Evolutionary conservation across 2,888 invertebrate genomes (phyloP), one percentile per base, ranked within the genome.

Genomic region (Nemapogon koenigi): DNA sequence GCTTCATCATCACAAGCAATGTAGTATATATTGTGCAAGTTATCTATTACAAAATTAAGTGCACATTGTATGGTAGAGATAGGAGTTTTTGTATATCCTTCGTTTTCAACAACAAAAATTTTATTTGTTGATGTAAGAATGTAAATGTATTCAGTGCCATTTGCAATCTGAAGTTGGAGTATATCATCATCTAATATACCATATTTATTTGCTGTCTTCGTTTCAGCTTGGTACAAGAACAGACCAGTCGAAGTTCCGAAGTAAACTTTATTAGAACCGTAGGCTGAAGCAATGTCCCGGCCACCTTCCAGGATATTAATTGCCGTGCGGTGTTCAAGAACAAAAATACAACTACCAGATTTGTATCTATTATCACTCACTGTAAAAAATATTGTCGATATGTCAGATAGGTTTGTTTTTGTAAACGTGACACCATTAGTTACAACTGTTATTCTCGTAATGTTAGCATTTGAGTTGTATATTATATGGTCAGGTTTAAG

Each of bases 231-330:
- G 14, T 67, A 70, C 43, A 56, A 59, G 37, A 65, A 70, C 0
- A 70, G 41, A 0, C 70, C 70, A 10, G 66, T 60, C 49, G 46
- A 59, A 0, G 61, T 53, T 1, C 68, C 70, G 22, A 71, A 63
- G 33, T 62, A 70, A 14, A 70, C 51, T 40, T 40, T 57, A 0
- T 63, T 62, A 0, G 43, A 43, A 4, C 60, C 53, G 8, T 65
- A 69, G 30, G 65, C 68, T 2, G 64, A 55, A 2, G 69, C 69
- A 0, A 63, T 49, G 28, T 71, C 71, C 38, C 66, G 50, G 0
- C 71, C 70, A 1, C 69, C 69, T 54, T 69, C 69, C 2, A 71
- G 43, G 0, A n/a, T n/a, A n/a, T n/a, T n/a, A n/a, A n/a, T n/a
- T n/a, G n/a, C n/a, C 70, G n/a, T n/a, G n/a, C n/a, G 38, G 51